Evolutionary conservation across 1,140 invertebrate genomes (phyloP).

Genomic region (Aphelinus atriplicis): DNA sequence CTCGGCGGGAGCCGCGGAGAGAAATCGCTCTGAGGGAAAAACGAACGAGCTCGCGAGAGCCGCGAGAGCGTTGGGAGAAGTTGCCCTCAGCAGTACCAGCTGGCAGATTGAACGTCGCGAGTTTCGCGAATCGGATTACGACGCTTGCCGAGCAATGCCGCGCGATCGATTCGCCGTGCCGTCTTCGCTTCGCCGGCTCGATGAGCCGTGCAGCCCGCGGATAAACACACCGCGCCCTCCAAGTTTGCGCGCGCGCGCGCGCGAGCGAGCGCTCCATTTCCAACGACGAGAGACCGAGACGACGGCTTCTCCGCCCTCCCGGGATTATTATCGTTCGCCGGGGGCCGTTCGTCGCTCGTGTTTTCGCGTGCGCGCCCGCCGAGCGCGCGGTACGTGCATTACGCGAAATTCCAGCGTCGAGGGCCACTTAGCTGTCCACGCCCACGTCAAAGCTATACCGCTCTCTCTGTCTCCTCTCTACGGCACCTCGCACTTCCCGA

Average conservation of each 20-base stretch:
- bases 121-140: constrained; percentile 26
- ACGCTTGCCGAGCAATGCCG: neutral
- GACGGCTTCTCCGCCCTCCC: too few relatives aligned
- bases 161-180: neutral
- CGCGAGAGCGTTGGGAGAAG: neutral
- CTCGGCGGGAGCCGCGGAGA: neutral
- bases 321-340: too few relatives aligned
- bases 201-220: neutral
- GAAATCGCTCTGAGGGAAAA: neutral
- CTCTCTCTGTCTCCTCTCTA: neutral
- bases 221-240: neutral
- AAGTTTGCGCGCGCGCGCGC: too few relatives aligned
- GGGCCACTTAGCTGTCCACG: constrained; percentile 13
- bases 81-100: neutral
- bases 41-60: neutral
- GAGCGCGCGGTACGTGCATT: constrained; percentile 23
- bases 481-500: neutral
- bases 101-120: constrained; percentile 22
- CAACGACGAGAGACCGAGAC: neutral
- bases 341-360: constrained; percentile 7
- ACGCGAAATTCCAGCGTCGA: constrained; percentile 33
- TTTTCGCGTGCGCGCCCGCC: constrained; percentile 28
- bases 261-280: neutral
- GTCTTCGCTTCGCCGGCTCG: neutral
- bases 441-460: neutral